A percentile compares a stretch with the other conserved stretches of the same genome.
Evolutionary conservation across 2,888 invertebrate species (phyloP).

Genomic region (Oscheius sp.): DNA sequence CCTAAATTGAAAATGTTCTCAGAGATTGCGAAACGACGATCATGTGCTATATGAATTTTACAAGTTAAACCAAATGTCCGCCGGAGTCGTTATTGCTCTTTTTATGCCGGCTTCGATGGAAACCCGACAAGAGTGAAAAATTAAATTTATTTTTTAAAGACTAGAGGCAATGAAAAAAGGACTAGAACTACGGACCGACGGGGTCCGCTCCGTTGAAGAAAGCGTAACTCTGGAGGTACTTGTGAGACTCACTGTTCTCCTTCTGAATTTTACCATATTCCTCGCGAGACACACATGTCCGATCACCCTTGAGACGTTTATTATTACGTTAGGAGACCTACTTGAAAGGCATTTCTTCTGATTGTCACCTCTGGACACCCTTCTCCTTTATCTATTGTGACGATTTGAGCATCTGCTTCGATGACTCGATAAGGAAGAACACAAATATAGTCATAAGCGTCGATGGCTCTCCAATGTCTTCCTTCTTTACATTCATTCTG

Average conservation of each 20-base stretch:
- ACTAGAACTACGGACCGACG: conserved; percentile 50
- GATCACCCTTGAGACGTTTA: conserved; percentile 41
- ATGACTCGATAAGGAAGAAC: conserved; percentile 45
- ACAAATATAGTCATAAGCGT: conserved; percentile 68
- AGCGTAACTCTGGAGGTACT: conserved; percentile 50
- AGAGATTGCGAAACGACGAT: too few relatives aligned
- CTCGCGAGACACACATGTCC: conserved; percentile 40
- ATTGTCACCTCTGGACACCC: conserved; percentile 13
- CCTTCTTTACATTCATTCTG: conserved; percentile 63
- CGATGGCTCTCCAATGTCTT: conserved; percentile 62
- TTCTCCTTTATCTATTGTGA: conserved; percentile 1
- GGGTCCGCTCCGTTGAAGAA: conserved; percentile 70
- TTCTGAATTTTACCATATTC: conserved; percentile 31
- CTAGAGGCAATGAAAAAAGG: neutral
- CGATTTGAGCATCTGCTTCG: conserved; percentile 12
- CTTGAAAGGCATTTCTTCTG: conserved; percentile 30
- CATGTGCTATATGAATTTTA: too few relatives aligned
- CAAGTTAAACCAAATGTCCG: too few relatives aligned
- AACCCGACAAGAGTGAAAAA: neutral
- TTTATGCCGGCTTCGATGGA: too few relatives aligned
- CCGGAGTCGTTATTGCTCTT: too few relatives aligned
- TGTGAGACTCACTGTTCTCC: conserved; percentile 46
- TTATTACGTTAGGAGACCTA: neutral
- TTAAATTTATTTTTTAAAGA: neutral
- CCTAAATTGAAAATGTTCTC: too few relatives aligned